Evolutionary conservation across 2,113 vertebrate genomes (phyloP).

Genomic region (Zosterops japonicus): DNA sequence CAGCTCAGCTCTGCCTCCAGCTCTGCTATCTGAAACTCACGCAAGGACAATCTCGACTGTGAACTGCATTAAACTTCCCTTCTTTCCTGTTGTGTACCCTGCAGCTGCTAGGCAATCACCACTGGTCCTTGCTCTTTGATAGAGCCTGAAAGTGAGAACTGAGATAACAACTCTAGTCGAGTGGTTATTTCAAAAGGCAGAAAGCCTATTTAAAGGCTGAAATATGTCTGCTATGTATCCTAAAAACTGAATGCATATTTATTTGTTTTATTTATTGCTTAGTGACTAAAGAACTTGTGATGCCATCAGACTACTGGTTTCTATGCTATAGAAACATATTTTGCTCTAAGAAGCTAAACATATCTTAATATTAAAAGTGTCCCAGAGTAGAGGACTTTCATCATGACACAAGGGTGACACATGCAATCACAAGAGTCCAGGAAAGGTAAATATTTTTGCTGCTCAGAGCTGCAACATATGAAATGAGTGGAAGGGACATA

Average conservation of each 20-base stretch:
- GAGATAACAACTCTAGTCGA: neutral
- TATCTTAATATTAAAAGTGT: neutral
- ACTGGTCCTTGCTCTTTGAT: neutral
- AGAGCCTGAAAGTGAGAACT: neutral
- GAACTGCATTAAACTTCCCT: neutral
- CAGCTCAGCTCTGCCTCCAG: slow-evolving; percentile 19
- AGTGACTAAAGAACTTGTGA: neutral
- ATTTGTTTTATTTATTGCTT: neutral
- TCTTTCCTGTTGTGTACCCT: neutral
- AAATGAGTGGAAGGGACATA: neutral
- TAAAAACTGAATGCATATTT: neutral
- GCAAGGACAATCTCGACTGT: neutral
- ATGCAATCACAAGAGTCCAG: neutral
- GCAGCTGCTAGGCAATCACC: neutral
- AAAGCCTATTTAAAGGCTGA: slow-evolving; percentile 24
- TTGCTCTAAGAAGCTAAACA: neutral
- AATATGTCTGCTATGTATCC: slow-evolving; percentile 28
- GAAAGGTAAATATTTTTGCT: neutral
- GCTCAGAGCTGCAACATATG: neutral
- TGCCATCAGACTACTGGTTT: neutral
- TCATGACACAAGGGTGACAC: neutral
- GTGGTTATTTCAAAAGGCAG: slow-evolving; percentile 1
- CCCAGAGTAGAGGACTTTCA: neutral
- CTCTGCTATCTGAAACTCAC: neutral
- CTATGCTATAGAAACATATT: slow-evolving; percentile 3